These are phyloP conservation scores for Cloeon dipterum DNA, from an alignment of 2,888 invertebrate genomes.

Conservation along the genomic window DNA sequence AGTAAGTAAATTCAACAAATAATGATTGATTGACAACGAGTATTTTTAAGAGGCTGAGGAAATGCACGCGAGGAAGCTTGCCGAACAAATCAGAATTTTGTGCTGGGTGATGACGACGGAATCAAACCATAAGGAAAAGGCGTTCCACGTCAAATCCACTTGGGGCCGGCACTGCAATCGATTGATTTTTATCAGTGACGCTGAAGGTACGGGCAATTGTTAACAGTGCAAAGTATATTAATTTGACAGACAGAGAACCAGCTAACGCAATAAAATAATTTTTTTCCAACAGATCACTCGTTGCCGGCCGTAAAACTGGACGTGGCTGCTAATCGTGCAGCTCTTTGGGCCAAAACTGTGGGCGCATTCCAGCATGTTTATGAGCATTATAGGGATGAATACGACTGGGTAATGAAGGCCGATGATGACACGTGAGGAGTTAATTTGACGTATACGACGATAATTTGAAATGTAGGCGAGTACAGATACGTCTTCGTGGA, in stretches of 20 bases:
- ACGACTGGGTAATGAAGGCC: conserved; percentile 6
- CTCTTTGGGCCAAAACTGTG: conserved; percentile 1
- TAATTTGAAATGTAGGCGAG: no score
- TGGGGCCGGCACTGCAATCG: conserved; percentile 1
- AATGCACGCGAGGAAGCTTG: neutral
- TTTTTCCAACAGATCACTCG: conserved; percentile 1
- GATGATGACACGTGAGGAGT: conserved; percentile 6
- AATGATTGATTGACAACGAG: no score
- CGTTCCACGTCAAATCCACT: neutral
- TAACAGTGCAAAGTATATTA: no score
- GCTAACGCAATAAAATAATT: no score
- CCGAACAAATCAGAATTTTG: neutral
- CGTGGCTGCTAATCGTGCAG: neutral
- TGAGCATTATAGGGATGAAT: conserved; percentile 1
- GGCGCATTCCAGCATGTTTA: conserved; percentile 17
- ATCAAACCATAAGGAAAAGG: neutral
- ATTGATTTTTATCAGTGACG: neutral
- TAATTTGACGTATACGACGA: neutral
- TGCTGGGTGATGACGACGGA: neutral
- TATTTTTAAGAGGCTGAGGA: neutral
- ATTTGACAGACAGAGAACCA: no score
- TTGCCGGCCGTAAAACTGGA: neutral
- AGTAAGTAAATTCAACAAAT: no score
- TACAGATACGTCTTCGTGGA: neutral
- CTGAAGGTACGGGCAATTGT: no score